Evolutionary conservation across 2,797 vertebrate species (phyloP).

Genomic region (Myotis planiceps): DNA sequence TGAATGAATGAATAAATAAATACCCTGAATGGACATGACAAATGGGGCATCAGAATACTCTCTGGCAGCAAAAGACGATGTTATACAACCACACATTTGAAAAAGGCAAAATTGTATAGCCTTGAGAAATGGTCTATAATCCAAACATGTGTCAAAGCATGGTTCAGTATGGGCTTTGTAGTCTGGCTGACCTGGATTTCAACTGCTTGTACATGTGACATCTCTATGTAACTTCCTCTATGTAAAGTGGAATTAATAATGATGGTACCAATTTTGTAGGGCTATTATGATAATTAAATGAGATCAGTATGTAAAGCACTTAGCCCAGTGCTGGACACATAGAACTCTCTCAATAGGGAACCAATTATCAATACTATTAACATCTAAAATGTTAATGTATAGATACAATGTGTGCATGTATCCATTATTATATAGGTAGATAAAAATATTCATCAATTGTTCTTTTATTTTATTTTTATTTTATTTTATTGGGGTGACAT

Average conservation of each 20-base stretch:
- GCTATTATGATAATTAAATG: neutral
- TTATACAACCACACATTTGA: neutral
- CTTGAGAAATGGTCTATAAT: slow-evolving; percentile 15
- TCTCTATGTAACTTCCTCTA: neutral
- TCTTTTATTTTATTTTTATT: neutral
- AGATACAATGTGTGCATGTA: neutral
- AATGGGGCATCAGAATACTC: neutral
- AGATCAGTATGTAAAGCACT: neutral
- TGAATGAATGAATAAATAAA: neutral
- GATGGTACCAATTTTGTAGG: neutral
- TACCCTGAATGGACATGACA: neutral
- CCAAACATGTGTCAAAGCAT: neutral
- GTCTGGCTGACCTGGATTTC: neutral
- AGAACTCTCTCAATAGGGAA: neutral
- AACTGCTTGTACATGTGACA: neutral
- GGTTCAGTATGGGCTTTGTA: neutral
- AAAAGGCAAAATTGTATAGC: neutral
- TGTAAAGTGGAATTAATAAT: slow-evolving; percentile 25
- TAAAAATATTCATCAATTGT: neutral
- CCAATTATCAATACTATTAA: slow-evolving; percentile 4
- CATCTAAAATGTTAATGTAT: neutral
- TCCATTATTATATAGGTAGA: neutral
- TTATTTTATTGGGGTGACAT: too few relatives aligned
- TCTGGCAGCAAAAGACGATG: neutral
- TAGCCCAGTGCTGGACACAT: neutral